Base-by-base conservation (phyloP, 2,113 vertebrate species). In the Holacanthus passer region DNA sequence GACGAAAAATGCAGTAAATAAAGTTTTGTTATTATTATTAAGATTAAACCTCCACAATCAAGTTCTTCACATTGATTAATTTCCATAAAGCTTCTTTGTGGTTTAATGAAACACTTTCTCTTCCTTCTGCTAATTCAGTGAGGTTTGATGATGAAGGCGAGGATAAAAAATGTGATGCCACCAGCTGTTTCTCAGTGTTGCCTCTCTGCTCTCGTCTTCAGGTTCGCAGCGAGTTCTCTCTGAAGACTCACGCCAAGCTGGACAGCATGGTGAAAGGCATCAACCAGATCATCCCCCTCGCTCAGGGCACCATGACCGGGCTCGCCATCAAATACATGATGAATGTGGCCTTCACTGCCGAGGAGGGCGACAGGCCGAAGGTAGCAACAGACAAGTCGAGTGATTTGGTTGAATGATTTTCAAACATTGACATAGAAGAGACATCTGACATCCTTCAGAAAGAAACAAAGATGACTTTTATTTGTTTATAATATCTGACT, bases 231-330 rank as follows among this genome's bases (percentile, higher is more conserved):
- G 95, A 99, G 88, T 99, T 99, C 93, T 97, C 96, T 24, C 96
- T 99, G 60, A 96, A 96, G 79, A 92, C 96, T 0, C 97, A 96
- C 90, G 92, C 88, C 39, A 96, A 89, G 0, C 91, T 93, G 47
- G 91, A 82, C 0, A 92, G 95, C 56, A 98, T 99, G 96, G 96
- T 98, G 89, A 96, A 94, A 35, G 96, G 95, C 91, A 96, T 99
- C 93, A 96, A 96, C 37, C 86, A 95, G 85, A 96, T 99, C 82
- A 79, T 98, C 41, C 98, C 98, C 0, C 93, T 99, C 66, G 96
- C 98, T 17, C 98, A 99, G 92, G 98, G 98, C 47, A 99, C 98
- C 77, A 99, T 99, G 98, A 99, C 98, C 0, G 98, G 98, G 1
- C 92, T 99, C 82, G 98, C 98, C 79, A 99, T 99, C 93, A 97